Percentiles rank a stretch among this genome's conserved stretches.
phyloP scores from a whole-genome alignment of 1,140 invertebrate species.

The Drosophila pseudoananassae region DNA sequence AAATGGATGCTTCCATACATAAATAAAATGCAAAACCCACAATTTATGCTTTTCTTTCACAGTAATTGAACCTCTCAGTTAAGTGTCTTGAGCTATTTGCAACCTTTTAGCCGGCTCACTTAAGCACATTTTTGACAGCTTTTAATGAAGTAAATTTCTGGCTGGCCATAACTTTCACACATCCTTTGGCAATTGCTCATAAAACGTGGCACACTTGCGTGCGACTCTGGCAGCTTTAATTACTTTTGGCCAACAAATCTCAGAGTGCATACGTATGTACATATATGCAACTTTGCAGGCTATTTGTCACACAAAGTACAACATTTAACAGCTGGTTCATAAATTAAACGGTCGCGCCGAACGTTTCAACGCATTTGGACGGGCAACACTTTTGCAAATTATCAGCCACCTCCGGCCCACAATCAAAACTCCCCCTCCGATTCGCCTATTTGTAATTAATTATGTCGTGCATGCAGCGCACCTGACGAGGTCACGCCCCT shows the following conservation, averaged over 20 bases:
- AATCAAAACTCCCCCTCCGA: slow-evolving; percentile 35
- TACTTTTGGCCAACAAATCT: slow-evolving; percentile 62
- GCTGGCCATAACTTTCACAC: not conserved
- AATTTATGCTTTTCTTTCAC: not conserved
- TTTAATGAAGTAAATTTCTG: not conserved
- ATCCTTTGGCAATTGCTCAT: slow-evolving; percentile 6
- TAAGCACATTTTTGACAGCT: not conserved
- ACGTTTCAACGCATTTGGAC: slow-evolving; percentile 60
- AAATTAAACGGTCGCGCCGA: slow-evolving; percentile 62
- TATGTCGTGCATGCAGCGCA: slow-evolving; percentile 56
- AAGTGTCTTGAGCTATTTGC: not conserved
- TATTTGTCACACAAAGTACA: slow-evolving; percentile 77
- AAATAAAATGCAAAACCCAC: not conserved
- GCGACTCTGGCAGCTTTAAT: slow-evolving; percentile 49
- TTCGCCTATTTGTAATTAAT: slow-evolving; percentile 76
- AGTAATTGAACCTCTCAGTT: not conserved
- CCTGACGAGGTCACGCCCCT: slow-evolving; percentile 62
- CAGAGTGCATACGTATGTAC: slow-evolving; percentile 24
- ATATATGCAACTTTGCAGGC: slow-evolving; percentile 60
- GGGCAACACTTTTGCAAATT: slow-evolving; percentile 75
- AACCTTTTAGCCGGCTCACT: not conserved
- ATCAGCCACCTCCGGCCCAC: slow-evolving; percentile 47
- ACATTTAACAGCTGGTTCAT: slow-evolving; percentile 76
- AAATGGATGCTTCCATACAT: not conserved
- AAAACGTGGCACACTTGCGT: slow-evolving; percentile 20